Base-by-base conservation (phyloP, 2,113 vertebrate genomes). In the Phylloscopus trochilus region DNA sequence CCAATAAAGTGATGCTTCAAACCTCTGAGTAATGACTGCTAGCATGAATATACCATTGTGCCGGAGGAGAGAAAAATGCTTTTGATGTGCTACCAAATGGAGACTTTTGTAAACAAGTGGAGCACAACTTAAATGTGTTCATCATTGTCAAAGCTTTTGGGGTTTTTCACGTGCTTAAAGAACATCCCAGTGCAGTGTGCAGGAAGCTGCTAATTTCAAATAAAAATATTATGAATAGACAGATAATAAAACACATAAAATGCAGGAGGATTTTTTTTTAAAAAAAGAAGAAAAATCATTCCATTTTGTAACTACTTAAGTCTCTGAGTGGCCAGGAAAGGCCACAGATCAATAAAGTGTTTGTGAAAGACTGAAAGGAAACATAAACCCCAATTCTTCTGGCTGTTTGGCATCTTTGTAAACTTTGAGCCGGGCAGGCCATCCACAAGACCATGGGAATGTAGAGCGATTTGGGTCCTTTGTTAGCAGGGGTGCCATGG, bases 351-450 rank as follows among this genome's bases (percentile, higher is more conserved):
- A 93, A 89, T 97, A 95, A 97, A 94, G 95, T 97, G 97, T 97
- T 97, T 97, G 96, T 96, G 96, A 98, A 97, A 96, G 97, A 92
- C 96, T 98, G 95, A 98, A 98, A 97, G 89, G 97, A 97, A 98
- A 97, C 97, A 97, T 97, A 98, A 98, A 98, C 97, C 97, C 96
- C 79, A 67, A 98, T 98, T 97, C 98, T 98, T 98, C 97, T 97
- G 96, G 97, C 96, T 98, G 85, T 96, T 98, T 97, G 97, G 97
- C 44, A 92, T 97, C 98, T 98, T 98, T 98, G 97, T 97, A 95
- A 97, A 98, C 95, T 97, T 82, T 46, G 96, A 97, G 97, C 90
- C 9, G 16, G 91, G 94, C 69, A 95, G 81, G 96, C 96, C 97
- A 97, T 97, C 95, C 97, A 97, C 96, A 97, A 97, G 96, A 96